phyloP scores from a whole-genome alignment of 2,113 vertebrate species.

The Suncus etruscus region DNA sequence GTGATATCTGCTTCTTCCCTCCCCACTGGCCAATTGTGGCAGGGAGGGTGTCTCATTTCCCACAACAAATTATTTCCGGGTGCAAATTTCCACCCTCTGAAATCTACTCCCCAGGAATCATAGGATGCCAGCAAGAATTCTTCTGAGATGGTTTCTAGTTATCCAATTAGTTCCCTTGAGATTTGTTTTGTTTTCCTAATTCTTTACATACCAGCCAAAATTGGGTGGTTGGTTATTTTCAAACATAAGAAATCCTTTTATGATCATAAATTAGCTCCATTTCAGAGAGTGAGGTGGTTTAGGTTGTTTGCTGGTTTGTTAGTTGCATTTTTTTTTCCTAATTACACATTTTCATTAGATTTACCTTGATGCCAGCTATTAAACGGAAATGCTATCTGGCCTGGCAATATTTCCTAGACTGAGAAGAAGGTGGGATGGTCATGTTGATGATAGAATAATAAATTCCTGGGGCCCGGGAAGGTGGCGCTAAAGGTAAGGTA shows the following conservation, averaged over 20 bases:
- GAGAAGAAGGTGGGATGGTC: slow-evolving; percentile 65
- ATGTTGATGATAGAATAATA: slow-evolving; percentile 61
- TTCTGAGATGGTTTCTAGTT: slow-evolving; percentile 84
- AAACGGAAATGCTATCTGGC: slow-evolving; percentile 60
- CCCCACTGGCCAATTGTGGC: slow-evolving; percentile 63
- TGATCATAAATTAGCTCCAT: slow-evolving; percentile 69
- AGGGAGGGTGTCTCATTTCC: slow-evolving; percentile 81
- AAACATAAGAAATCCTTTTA: slow-evolving; percentile 54
- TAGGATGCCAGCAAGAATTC: slow-evolving; percentile 81
- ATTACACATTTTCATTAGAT: slow-evolving; percentile 64
- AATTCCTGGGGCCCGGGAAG: too few relatives aligned
- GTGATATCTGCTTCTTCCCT: slow-evolving; percentile 72
- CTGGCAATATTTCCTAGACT: slow-evolving; percentile 23
- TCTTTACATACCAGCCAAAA: slow-evolving; percentile 70
- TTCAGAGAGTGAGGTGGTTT: slow-evolving; percentile 51
- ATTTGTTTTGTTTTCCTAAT: slow-evolving; percentile 77
- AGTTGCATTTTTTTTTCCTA: slow-evolving; percentile 49
- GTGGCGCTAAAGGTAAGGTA: too few relatives aligned
- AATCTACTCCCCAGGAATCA: slow-evolving; percentile 76
- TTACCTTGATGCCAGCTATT: slow-evolving; percentile 67
- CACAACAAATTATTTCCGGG: slow-evolving; percentile 85
- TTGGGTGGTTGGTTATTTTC: slow-evolving; percentile 78
- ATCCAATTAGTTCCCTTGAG: slow-evolving; percentile 81
- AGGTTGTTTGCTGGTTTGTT: too few relatives aligned
- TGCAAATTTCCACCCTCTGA: slow-evolving; percentile 81